Conservation (phyloP, 2,113 vertebrate genomes). For the Bungarus multicinctus region DNA sequence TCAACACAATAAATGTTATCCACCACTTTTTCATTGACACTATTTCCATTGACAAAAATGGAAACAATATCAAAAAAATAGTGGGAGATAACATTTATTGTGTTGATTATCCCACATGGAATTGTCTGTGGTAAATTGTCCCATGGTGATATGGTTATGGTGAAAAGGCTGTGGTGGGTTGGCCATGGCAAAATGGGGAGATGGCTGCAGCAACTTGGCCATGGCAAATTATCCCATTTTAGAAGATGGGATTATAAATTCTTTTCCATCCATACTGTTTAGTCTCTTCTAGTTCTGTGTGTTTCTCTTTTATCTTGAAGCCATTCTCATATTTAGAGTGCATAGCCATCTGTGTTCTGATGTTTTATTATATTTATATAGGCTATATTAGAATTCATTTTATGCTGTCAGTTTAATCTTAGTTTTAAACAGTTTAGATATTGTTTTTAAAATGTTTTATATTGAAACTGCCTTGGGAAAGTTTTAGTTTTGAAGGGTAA, state of each 20-base stretch:
- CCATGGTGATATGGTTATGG: background rate
- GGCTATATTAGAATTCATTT: background rate
- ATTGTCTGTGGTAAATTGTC: background rate
- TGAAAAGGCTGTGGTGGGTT: background rate
- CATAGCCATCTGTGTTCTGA: background rate
- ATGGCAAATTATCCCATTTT: background rate
- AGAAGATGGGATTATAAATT: background rate
- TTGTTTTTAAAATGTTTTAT: background rate
- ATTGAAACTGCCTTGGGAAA: background rate
- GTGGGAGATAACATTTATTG: background rate
- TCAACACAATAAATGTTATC: background rate
- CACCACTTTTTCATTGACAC: background rate
- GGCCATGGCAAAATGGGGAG: background rate
- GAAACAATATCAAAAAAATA: background rate
- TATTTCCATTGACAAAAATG: background rate
- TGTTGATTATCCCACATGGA: background rate
- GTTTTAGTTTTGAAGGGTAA: background rate
- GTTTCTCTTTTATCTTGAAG: background rate
- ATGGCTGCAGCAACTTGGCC: background rate
- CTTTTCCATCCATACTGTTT: background rate
- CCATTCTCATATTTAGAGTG: background rate
- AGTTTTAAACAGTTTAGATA: background rate
- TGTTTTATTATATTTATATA: background rate
- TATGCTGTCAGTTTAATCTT: background rate
- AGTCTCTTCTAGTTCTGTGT: background rate